Conservation (phyloP, 2,797 vertebrate species). For the Sebastes trivittatus region DNA sequence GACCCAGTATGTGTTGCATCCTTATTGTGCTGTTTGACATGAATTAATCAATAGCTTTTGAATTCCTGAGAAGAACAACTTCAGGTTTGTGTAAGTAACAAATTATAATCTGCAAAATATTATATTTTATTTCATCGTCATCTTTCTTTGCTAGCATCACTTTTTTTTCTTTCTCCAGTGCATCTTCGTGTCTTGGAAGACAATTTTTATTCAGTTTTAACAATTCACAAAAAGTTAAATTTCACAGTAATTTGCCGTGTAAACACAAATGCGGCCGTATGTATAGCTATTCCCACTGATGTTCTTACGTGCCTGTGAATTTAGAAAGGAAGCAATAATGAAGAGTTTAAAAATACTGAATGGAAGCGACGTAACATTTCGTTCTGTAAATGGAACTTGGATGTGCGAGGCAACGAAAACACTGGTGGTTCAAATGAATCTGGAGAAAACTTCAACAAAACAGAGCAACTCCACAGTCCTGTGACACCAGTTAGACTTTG, state of each 20-base stretch:
- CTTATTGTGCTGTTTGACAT: not conserved
- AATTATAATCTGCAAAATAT: not conserved
- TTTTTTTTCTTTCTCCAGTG: conserved; percentile 7
- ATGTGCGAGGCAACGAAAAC: conserved; percentile 9
- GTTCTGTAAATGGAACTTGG: not conserved
- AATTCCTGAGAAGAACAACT: not conserved
- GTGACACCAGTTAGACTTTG: not conserved
- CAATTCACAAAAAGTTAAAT: conserved; percentile 17
- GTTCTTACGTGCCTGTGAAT: not conserved
- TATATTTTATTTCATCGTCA: fast-evolving
- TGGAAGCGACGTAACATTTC: conserved; percentile 6
- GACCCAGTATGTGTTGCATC: not conserved
- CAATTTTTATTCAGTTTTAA: conserved; percentile 22
- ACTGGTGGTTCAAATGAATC: not conserved
- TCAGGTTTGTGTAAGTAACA: not conserved
- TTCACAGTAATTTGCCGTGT: conserved; percentile 55
- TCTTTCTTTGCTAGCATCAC: conserved; percentile 21
- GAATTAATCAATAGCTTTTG: not conserved
- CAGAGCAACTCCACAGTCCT: not conserved
- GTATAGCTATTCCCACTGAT: not conserved
- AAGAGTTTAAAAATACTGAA: not conserved
- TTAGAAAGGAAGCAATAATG: conserved; percentile 14
- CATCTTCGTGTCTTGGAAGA: conserved; percentile 60
- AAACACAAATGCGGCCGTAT: not conserved
- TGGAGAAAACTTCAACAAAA: not conserved